Base-by-base conservation (phyloP, 37 sponge, comb jelly and placozoan genomes). In the Bolinopsis microptera region DNA sequence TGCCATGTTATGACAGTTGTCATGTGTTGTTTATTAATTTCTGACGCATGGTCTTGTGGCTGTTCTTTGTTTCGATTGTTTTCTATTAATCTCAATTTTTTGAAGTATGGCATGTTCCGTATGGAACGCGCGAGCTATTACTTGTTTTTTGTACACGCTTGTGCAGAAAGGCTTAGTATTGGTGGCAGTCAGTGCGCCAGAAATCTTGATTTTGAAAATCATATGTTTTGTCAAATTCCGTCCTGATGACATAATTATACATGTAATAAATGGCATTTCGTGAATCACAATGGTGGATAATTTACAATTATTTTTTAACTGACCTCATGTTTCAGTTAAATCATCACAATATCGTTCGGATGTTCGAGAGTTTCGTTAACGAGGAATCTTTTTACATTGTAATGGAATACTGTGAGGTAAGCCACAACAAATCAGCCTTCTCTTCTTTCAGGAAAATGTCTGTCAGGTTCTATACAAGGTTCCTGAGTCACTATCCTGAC, bases 381-480 rank as follows among this genome's bases (percentile, higher is more conserved):
- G 95, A 92, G 38, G 97, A 96, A 21, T 92, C 90, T 27, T 98
- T 98, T 76, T 98, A 95, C 94, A 97, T 98, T 69, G 94, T 97
- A n/a, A 98, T 97, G 32, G 99, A 98, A 93, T 96, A 93, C 76
- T 98, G 99, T 95, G 97, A 98, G 95, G 98, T 96, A 94, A 61
- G 94, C 1, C 22, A 0, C n/a, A n/a, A n/a, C n/a, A n/a, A n/a
- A n/a, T n/a, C n/a, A n/a, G n/a, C n/a, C n/a, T 18, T 35, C 13
- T 5, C 32, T 69, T 25, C 32, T 21, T 21, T 76, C 31, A 1
- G 61, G 26, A 68, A 33, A 41, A 32, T n/a, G n/a, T n/a, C n/a
- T n/a, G n/a, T n/a, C n/a, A n/a, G n/a, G n/a, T n/a, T n/a, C n/a
- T n/a, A n/a, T n/a, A n/a, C n/a, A n/a, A n/a, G n/a, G n/a, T n/a